Conservation (phyloP, 2,797 vertebrate species). For the Xyrichtys novacula region DNA sequence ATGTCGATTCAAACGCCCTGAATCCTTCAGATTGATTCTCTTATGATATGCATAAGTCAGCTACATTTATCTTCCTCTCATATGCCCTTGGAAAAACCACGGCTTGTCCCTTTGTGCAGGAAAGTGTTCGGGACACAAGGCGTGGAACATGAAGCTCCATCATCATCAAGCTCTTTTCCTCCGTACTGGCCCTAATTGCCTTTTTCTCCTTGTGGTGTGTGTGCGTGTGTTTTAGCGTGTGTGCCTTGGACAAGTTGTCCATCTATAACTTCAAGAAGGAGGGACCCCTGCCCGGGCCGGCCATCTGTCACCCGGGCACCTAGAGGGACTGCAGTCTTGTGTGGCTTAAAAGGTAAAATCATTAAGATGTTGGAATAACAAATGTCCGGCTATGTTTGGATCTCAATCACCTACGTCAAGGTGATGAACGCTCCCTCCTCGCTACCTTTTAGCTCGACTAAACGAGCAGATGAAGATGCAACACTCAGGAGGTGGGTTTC, state of each 20-base stretch:
- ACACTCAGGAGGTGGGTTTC: neutral
- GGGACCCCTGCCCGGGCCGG: constrained; percentile 52
- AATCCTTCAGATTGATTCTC: constrained; percentile 42
- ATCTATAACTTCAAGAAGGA: constrained; percentile 66
- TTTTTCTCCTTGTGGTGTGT: constrained; percentile 68
- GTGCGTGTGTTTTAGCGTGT: constrained; percentile 14
- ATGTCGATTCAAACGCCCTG: constrained; percentile 22
- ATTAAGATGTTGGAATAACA: constrained; percentile 72
- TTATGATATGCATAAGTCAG: constrained; percentile 12
- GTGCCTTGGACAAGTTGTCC: constrained; percentile 60
- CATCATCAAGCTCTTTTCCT: constrained; percentile 50
- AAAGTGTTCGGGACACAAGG: constrained; percentile 52
- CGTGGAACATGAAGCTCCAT: constrained; percentile 51
- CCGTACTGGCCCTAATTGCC: constrained; percentile 62
- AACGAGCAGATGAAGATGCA: constrained; percentile 38
- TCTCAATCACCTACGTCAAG: constrained; percentile 51
- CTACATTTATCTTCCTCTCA: constrained; percentile 52
- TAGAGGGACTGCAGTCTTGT: constrained; percentile 60
- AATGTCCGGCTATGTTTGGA: constrained; percentile 56
- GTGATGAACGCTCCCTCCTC: constrained; percentile 36
- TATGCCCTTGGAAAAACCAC: constrained; percentile 61
- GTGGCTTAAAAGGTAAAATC: constrained; percentile 59
- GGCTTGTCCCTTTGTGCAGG: constrained; percentile 47
- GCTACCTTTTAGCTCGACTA: neutral
- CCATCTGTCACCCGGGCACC: constrained; percentile 81